These are phyloP conservation scores for Caenorhabditis plicata DNA, from an alignment of 2,888 invertebrate species.

Conservation along the genomic window DNA sequence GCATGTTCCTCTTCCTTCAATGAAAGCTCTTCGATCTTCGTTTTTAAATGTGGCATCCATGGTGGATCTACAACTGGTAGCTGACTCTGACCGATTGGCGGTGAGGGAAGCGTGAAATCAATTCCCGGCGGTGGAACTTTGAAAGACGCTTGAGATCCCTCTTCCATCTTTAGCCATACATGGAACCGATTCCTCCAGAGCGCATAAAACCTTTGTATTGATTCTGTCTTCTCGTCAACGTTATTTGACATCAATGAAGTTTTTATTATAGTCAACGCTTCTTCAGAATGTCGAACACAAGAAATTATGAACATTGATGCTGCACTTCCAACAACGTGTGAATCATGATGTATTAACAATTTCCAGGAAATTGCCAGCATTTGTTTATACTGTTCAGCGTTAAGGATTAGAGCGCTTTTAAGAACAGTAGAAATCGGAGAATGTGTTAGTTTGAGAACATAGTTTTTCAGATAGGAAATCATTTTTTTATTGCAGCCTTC, in stretches of 20 bases:
- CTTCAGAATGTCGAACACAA: conserved; percentile 86
- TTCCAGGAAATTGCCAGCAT: conserved; percentile 93
- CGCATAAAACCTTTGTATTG: conserved; percentile 81
- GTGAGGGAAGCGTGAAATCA: conserved; percentile 96
- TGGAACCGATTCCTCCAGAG: conserved; percentile 95
- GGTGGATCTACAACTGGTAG: conserved; percentile 79
- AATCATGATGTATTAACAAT: conserved; percentile 84
- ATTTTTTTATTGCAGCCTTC: background rate
- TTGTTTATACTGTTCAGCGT: conserved; percentile 71
- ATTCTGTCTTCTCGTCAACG: conserved; percentile 79
- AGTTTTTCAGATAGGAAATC: conserved; percentile 65
- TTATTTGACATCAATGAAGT: conserved; percentile 82
- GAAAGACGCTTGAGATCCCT: conserved; percentile 89
- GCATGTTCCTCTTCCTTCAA: conserved; percentile 85
- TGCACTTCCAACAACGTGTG: conserved; percentile 70
- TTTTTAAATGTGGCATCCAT: conserved; percentile 96
- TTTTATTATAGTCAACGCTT: conserved; percentile 85
- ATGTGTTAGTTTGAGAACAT: conserved; percentile 75
- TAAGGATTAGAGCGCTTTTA: conserved; percentile 85
- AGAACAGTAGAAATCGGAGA: conserved; percentile 82
- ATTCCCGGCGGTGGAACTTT: conserved; percentile 97
- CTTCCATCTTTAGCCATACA: conserved; percentile 99
- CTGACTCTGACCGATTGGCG: conserved; percentile 87
- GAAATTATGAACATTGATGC: conserved; percentile 88
- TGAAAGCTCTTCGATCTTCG: conserved; percentile 97